Base-by-base conservation (phyloP, 2,113 vertebrate species). In the Ailuropoda melanoleuca region DNA sequence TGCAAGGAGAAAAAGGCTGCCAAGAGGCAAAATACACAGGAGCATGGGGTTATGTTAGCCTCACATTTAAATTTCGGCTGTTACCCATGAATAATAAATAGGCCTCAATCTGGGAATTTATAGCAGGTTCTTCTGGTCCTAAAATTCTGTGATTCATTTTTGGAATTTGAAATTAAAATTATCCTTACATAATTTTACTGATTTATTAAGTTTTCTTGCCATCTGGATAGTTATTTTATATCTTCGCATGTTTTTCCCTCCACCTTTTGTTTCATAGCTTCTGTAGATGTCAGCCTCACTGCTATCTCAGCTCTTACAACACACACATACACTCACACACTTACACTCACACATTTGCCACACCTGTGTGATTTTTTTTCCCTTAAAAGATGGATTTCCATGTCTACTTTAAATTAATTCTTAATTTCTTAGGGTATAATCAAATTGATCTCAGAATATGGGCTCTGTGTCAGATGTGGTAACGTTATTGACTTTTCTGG, bases 121-220 rank as follows among this genome's bases (percentile, higher is more conserved):
- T 60, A 62, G 95, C 72, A 68, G 62, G 58, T 89, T 94, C 94
- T 96, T 95, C 34, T 83, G 92, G 89, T 77, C 74, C 80, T 93
- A 96, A 78, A 90, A 77, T 89, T 68, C 60, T 90, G 17, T 97
- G 95, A 96, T 95, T 96, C 94, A 91, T n/a, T 95, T 96, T 87
- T 78, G 39, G 91, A 97, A 97, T 98, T 95, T 96, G 91, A 97
- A 95, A 95, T 97, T 93, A 70, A 97, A 96, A 97, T 97, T 84
- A 84, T 87, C 39, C 70, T 80, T 95, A 96, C 95, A 18, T 83
- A 96, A 97, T 95, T 94, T 66, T 77, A 84, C 88, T 97, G 90
- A 93, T 94, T 96, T 91, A 88, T 97, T 90, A 96, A 83, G 62
- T 89, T 64, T 84, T 92, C 58, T 94, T 95, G 55, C 95, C 95